phyloP scores from a whole-genome alignment of 2,888 invertebrate species.

The Epirrita christyi region DNA sequence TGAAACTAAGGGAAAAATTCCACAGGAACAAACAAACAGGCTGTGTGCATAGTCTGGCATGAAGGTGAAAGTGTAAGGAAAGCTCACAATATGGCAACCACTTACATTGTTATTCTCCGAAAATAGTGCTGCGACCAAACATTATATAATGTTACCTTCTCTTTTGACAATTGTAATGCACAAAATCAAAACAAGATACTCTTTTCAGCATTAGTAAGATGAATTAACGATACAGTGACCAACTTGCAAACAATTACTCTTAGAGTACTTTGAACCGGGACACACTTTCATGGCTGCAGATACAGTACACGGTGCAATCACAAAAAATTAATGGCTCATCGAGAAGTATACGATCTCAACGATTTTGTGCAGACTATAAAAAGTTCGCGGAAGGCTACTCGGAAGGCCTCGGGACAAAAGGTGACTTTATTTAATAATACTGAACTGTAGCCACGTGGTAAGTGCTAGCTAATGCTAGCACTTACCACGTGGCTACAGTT shows the following conservation, averaged over 20 bases:
- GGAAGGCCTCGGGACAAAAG: too few species aligned
- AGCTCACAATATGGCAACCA: not conserved
- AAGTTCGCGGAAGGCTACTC: constrained; percentile 33
- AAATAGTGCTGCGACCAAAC: not conserved
- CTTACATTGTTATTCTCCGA: not conserved
- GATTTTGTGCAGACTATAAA: constrained; percentile 11
- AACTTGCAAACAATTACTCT: constrained; percentile 27
- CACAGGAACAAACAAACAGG: constrained; percentile 27
- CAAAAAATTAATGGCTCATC: constrained; percentile 20
- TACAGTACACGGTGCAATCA: constrained; percentile 36
- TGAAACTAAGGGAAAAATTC: too few species aligned
- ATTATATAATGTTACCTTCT: not conserved
- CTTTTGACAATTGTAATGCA: constrained; percentile 30
- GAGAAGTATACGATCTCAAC: constrained; percentile 5
- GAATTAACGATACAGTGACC: constrained; percentile 28
- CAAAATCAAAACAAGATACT: constrained; percentile 38
- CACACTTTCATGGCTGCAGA: constrained; percentile 39
- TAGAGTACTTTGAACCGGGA: constrained; percentile 36
- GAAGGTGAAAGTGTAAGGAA: constrained; percentile 26
- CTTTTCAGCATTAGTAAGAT: constrained; percentile 30
- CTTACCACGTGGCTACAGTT: too few species aligned
- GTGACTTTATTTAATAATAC: too few species aligned
- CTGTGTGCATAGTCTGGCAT: constrained; percentile 27
- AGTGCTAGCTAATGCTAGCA: too few species aligned
- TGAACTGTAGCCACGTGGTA: too few species aligned